Base-by-base conservation (phyloP, 2,888 invertebrate species). In the Ditula angustiorana region DNA sequence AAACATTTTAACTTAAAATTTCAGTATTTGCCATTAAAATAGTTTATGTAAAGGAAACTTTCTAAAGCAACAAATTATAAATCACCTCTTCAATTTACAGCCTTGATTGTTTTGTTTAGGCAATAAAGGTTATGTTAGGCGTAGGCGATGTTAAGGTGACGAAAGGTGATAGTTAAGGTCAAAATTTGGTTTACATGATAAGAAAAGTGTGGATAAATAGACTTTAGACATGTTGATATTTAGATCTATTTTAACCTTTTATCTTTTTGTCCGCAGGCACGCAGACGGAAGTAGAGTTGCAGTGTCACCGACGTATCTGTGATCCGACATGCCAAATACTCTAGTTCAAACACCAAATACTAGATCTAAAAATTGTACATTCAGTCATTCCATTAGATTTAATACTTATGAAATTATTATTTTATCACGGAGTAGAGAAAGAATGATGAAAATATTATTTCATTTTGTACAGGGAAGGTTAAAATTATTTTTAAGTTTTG, bases 271-370 rank as follows among this genome's bases (percentile, higher is more conserved):
- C 67, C 67, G 8, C 87, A 90, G 90, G 85, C 86, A 47, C 84
- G 85, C 85, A 83, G 87, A 82, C 77, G 89, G 74, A 88, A 90
- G 82, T 89, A 83, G 75, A 69, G 56, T 63, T 63, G 47, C 44
- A 41, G n/a, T n/a, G n/a, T n/a, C 46, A 58, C 47, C 44, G 13
- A 7, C 35, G 37, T 65, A 74, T 71, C 75, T 77, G 77, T 80
- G 78, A 79, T 78, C 68, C 67, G 68, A 55, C 67, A 68, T 69
- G 71, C 70, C 64, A 71, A 19, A 56, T 21, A 41, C 23, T 44
- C 52, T 62, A 57, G 41, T 23, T 35, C 49, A 65, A 41, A 49
- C 30, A 71, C 74, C 73, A 71, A 72, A 74, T 70, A 71, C 64
- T 63, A 61, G 57, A 58, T 3, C 5, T 49, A 52, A 28, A 21